A percentile compares a stretch with the other conserved stretches of the same genome.
Conservation (phyloP, 1,140 invertebrate species). For the Asobara japonica region DNA sequence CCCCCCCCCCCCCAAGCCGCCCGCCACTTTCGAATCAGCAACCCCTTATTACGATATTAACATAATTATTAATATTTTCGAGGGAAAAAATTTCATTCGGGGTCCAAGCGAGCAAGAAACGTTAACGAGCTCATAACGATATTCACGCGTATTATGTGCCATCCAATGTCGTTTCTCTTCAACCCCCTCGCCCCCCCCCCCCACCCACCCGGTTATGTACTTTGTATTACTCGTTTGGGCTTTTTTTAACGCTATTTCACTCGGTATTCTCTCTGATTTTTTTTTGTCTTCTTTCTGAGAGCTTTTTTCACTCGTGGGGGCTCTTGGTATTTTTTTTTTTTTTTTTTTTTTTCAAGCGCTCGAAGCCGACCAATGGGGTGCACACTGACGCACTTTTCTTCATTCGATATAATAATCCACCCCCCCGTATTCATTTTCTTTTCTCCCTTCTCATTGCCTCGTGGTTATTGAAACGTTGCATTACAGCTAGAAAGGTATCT, state of each 20-base stretch:
- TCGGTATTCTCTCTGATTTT: neutral
- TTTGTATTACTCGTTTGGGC: slow-evolving; percentile 17
- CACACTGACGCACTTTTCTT: neutral
- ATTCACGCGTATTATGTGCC: slow-evolving; percentile 28
- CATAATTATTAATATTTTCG: slow-evolving; percentile 61
- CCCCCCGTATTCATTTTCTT: slow-evolving; percentile 22
- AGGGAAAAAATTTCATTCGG: slow-evolving; percentile 41
- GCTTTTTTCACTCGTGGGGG: neutral
- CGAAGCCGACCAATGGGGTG: neutral
- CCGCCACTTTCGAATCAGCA: slow-evolving; percentile 38
- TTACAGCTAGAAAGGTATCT: slow-evolving; percentile 10
- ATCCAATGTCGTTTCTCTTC: slow-evolving; percentile 5
- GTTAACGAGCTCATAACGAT: slow-evolving; percentile 41
- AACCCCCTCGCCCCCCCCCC: slow-evolving; percentile 8
- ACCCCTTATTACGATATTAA: slow-evolving; percentile 58
- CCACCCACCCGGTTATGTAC: too few species aligned
- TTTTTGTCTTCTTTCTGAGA: neutral
- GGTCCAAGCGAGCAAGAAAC: slow-evolving; percentile 38
- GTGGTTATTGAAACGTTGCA: slow-evolving; percentile 26
- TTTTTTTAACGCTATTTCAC: slow-evolving; percentile 19
- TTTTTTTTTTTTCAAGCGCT: neutral
- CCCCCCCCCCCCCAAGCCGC: slow-evolving; percentile 17
- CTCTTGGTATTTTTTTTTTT: neutral
- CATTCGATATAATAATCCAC: neutral
- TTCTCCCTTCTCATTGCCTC: neutral